Evolutionary conservation across 2,888 invertebrate genomes (phyloP), one percentile per base, ranked within the genome.

Genomic region (Stomorhina lunata): DNA sequence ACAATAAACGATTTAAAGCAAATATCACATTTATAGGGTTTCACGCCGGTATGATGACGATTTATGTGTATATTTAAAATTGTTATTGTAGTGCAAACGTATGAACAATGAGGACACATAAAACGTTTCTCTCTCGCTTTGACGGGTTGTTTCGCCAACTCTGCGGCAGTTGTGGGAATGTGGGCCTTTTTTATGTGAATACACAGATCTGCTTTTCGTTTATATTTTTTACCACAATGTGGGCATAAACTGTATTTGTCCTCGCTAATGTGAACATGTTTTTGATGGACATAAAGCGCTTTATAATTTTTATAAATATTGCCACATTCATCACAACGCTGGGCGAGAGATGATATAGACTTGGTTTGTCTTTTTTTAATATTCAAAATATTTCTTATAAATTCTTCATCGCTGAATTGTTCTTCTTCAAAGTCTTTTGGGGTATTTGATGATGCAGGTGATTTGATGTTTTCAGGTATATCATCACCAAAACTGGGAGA

Each of bases 41-140:
- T 83, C 50, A 80, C 83, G 0, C 84, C 83, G 7, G 84, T 81
- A 76, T 84, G 84, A 32, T 82, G 78, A 4, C 81, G 79, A 50
- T 75, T 66, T 34, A 66, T 76, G 50, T 84, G 83, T 20, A 84
- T 50, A 37, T 77, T 84, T 1, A 84, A 63, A 45, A 75, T 63
- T 2, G 83, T 78, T 20, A 75, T 80, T 7, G 81, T 83, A 1
- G 75, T 48, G 10, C 81, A 83, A 6, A 63, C 59, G 7, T 81
- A 83, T 0, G 75, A 80, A 43, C 84, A 84, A 37, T 78, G 22
- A 7, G 80, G 66, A 20, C 84, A 84, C 61, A 76, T 73, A 59
- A 80, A 80, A 9, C 81, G 81, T 57, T 84, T 84, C 27, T 82
- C 81, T 34, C 69, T 61, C 10, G 57, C 55, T 69, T 81, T 81